Evolutionary conservation across 2,797 vertebrate genomes (phyloP).

Genomic region (Sorex maritimensis): DNA sequence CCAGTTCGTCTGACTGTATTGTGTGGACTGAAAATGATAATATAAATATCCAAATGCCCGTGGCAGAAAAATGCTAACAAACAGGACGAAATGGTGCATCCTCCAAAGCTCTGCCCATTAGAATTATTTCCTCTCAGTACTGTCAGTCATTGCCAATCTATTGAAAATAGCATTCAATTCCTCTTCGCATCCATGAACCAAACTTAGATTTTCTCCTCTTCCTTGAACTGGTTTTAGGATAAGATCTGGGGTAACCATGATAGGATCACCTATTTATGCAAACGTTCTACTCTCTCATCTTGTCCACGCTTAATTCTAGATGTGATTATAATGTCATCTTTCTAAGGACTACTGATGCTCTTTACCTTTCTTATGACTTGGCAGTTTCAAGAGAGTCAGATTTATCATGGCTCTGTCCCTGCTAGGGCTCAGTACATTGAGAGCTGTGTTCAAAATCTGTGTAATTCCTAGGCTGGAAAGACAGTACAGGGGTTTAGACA

Average conservation of each 20-base stretch:
- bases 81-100: too few relatives aligned
- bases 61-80: too few relatives aligned
- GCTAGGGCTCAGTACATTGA: background rate
- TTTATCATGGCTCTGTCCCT: background rate
- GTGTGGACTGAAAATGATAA: too few relatives aligned
- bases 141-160: background rate
- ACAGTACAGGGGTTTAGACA: too few relatives aligned
- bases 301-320: background rate
- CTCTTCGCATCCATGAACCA: background rate
- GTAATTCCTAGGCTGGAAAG: too few relatives aligned
- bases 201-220: background rate
- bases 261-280: background rate
- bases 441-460: background rate
- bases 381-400: background rate
- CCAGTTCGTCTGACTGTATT: too few relatives aligned
- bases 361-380: slow-evolving; percentile 1
- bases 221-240: background rate
- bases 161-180: background rate
- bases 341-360: background rate
- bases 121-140: background rate
- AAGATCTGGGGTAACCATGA: too few relatives aligned
- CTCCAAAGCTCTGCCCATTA: too few relatives aligned
- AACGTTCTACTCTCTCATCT: background rate
- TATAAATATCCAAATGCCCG: too few relatives aligned
- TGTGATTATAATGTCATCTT: background rate